Evolutionary conservation across 2,888 invertebrate genomes (phyloP).

Genomic region (Brachyopa scutellaris): DNA sequence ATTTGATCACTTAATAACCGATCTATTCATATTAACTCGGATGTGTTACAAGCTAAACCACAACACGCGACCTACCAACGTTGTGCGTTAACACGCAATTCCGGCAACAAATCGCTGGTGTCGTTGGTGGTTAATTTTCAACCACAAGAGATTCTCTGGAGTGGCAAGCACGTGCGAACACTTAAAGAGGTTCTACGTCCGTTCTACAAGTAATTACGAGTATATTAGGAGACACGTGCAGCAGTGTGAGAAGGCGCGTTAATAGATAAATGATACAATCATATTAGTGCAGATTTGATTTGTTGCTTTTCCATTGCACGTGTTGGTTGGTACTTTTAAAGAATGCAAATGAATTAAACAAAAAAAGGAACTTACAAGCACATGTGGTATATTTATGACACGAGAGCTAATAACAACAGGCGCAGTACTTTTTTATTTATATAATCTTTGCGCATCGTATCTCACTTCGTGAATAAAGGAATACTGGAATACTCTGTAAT

Average conservation of each 20-base stretch:
- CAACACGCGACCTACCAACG: conserved; percentile 66
- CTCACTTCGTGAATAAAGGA: too few species aligned
- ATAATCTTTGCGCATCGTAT: too few species aligned
- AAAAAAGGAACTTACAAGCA: too few species aligned
- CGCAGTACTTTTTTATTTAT: too few species aligned
- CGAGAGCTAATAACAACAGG: too few species aligned
- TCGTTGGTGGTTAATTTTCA: conserved; percentile 23
- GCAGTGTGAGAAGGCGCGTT: conserved; percentile 32
- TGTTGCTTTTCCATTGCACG: conserved; percentile 20
- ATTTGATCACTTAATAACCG: conserved; percentile 41
- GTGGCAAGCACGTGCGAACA: conserved; percentile 61
- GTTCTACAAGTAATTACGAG: conserved; percentile 48
- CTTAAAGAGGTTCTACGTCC: conserved; percentile 28
- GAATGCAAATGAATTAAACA: background rate
- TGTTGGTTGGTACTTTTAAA: conserved; percentile 22
- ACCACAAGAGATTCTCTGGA: conserved; percentile 41
- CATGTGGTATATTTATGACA: too few species aligned
- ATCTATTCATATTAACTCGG: conserved; percentile 55
- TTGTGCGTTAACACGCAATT: conserved; percentile 8
- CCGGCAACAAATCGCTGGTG: conserved; percentile 45
- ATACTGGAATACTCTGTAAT: too few species aligned
- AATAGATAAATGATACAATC: background rate
- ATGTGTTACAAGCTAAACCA: conserved; percentile 13
- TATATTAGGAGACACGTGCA: conserved; percentile 57
- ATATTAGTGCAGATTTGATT: conserved; percentile 13